phyloP scores from a whole-genome alignment of 2,113 vertebrate species.

The Xerus inauris region DNA sequence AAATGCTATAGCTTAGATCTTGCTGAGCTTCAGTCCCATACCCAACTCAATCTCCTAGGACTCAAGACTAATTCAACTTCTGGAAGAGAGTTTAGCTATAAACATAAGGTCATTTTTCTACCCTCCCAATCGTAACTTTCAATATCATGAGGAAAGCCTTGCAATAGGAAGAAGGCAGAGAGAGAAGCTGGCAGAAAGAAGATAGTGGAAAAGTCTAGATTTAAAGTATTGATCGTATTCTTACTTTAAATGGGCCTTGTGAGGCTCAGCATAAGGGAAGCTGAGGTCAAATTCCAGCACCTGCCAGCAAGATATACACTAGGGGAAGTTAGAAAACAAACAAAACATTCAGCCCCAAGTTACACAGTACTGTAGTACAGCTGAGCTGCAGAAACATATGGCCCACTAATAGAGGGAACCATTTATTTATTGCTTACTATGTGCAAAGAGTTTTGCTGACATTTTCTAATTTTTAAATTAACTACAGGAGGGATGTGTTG shows the following conservation, averaged over 20 bases:
- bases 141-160: not conserved
- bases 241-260: not conserved
- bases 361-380: not conserved
- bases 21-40: not conserved
- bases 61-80: not conserved
- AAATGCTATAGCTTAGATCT: not conserved
- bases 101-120: not conserved
- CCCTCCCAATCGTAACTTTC: not conserved
- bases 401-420: not conserved
- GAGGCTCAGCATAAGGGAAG: not conserved
- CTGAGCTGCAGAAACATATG: not conserved
- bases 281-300: not conserved
- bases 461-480: not conserved
- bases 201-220: not conserved
- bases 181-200: not conserved
- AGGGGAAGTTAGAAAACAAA: constrained; percentile 21
- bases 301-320: not conserved
- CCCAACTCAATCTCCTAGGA: not conserved
- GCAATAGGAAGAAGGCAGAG: not conserved
- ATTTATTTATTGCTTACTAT: not conserved
- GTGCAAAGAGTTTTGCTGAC: not conserved
- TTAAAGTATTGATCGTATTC: not conserved
- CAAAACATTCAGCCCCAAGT: not conserved
- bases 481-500: not conserved
- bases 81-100: not conserved